Base-by-base conservation (phyloP, 2,888 invertebrate species). In the Polia nebulosa region DNA sequence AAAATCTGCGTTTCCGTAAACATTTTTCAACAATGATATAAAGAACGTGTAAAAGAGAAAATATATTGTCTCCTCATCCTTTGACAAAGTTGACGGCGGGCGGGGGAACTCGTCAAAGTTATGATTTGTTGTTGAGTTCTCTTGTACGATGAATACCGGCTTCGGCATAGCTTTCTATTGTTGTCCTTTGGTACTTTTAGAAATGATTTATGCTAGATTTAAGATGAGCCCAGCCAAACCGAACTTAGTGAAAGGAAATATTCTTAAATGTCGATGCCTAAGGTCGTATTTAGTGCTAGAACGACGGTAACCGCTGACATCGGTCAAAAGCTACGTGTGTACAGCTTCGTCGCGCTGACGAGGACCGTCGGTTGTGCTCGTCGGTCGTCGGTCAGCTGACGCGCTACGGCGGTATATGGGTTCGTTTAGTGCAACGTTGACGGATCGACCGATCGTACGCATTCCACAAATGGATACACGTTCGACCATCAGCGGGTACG, bases 91-190 rank as follows among this genome's bases (percentile, higher is more conserved):
- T 27, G 25, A 60, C 13, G 25, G 3, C 13, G 25, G n/a, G 20
- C 1, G 11, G 11, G 13, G 11, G 11, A 34, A 17, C 17, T 45
- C 63, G 8, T 63, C 20, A 34, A 60, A 60, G 27, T 60, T 63
- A 36, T 34, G 44, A 60, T 45, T 59, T 59, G 13, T 59, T 59
- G 20, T 56, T n/a, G 49, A 15, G 15, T 39, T 61, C 34, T 27
- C 8, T 34, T 20, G 13, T 34, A 17, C 20, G 13, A 29, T 34
- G 20, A 20, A 60, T 45, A 47, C 34, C 6, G 13, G 9, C 20
- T 17, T 1, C 13, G 13, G 15, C 1, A 25, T 34, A 9, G 17
- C 20, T 52, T 32, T 52, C 9, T 13, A 60, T 62, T 41, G 25
- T 27, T 63, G 5, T 36, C 2, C n/a, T 60, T 4, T n/a, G n/a